These are phyloP conservation scores for Antheraea pernyi DNA, from an alignment of 1,140 invertebrate genomes.

Conservation along the genomic window DNA sequence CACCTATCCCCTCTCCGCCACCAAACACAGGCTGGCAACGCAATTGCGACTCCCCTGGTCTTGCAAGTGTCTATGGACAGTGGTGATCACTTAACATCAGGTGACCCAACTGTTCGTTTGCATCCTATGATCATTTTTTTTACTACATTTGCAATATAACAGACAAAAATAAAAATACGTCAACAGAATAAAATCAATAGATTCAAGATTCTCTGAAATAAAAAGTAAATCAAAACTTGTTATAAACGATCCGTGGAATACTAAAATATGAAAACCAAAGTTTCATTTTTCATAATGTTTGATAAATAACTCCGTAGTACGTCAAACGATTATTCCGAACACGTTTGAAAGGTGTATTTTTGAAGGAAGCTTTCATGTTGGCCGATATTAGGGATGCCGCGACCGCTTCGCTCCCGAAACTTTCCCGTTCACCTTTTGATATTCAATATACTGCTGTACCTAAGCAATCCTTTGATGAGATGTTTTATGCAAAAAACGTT, in stretches of 20 bases:
- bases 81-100: too few relatives aligned
- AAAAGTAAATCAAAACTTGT: not conserved
- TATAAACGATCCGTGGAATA: not conserved
- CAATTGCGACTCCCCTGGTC: too few relatives aligned
- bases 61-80: too few relatives aligned
- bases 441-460: conserved; percentile 72
- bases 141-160: too few relatives aligned
- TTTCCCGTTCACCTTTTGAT: conserved; percentile 75
- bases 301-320: not conserved
- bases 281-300: conserved; percentile 6
- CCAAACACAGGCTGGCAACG: too few relatives aligned
- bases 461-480: conserved; percentile 78
- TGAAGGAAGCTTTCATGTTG: conserved; percentile 67
- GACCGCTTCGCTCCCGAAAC: conserved; percentile 53
- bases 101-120: too few relatives aligned
- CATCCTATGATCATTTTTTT: too few relatives aligned
- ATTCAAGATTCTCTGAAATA: too few relatives aligned
- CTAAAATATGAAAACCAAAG: not conserved
- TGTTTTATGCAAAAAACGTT: conserved; percentile 79
- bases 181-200: too few relatives aligned
- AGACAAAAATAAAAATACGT: too few relatives aligned
- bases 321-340: conserved; percentile 57
- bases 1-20: too few relatives aligned
- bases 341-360: conserved; percentile 74
- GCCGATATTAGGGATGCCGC: conserved; percentile 66